Evolutionary conservation across 2,888 invertebrate species (phyloP).

Genomic region (Nephrocerus scutellatus): DNA sequence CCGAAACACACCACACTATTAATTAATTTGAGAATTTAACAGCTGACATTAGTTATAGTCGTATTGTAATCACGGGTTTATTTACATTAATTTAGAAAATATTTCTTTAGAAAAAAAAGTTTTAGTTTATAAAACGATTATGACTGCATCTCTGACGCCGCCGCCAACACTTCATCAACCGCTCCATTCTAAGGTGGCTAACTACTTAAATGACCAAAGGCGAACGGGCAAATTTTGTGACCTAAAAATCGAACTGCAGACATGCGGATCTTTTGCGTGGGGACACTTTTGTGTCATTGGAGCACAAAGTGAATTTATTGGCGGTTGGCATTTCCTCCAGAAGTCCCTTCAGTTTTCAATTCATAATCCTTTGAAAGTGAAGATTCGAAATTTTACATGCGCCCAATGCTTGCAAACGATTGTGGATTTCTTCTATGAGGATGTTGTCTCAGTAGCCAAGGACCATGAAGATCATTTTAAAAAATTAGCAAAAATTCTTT

Average conservation of each 20-base stretch:
- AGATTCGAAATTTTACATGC: slow-evolving; percentile 40
- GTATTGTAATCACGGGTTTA: no score
- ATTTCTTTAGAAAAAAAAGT: no score
- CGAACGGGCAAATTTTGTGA: slow-evolving; percentile 41
- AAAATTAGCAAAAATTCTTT: slow-evolving; percentile 38
- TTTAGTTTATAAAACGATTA: no score
- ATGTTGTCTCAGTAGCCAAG: slow-evolving; percentile 37
- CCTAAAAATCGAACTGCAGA: slow-evolving; percentile 32
- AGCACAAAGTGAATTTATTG: slow-evolving; percentile 42
- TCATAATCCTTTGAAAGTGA: slow-evolving; percentile 42
- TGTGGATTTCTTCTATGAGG: slow-evolving; percentile 43
- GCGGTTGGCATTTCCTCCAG: slow-evolving; percentile 31
- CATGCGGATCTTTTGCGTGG: slow-evolving; percentile 23
- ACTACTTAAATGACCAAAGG: slow-evolving; percentile 42
- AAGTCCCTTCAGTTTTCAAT: slow-evolving; percentile 42
- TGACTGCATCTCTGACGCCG: no score
- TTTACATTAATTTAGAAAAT: no score
- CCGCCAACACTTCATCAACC: slow-evolving; percentile 35
- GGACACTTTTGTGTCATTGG: slow-evolving; percentile 44
- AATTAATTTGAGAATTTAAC: no score
- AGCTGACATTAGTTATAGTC: no score
- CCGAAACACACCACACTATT: no score
- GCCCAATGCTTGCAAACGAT: slow-evolving; percentile 38
- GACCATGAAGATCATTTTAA: slow-evolving; percentile 42
- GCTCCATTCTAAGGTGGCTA: slow-evolving; percentile 40